Evolutionary conservation across 2,888 invertebrate genomes (phyloP).

Genomic region (Gymnoscelis rufifasciata): DNA sequence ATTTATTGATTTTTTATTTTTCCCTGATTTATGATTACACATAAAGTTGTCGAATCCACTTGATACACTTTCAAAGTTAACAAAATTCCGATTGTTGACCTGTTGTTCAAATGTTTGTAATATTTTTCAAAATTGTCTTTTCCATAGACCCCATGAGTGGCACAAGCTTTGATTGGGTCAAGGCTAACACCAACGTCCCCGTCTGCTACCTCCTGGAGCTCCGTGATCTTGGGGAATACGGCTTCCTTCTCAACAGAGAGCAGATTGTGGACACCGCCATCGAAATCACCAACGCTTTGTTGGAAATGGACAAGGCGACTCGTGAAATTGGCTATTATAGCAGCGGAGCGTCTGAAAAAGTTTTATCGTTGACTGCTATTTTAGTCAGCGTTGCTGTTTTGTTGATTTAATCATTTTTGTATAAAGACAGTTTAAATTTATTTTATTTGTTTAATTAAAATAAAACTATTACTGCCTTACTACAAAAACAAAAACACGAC

Average conservation of each 20-base stretch:
- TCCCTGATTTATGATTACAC: no score
- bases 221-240: conserved; percentile 76
- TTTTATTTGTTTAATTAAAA: background rate
- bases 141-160: conserved; percentile 71
- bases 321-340: conserved; percentile 45
- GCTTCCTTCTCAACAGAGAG: conserved; percentile 76
- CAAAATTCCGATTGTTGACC: no score
- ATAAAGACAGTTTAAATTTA: background rate
- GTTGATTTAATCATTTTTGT: background rate
- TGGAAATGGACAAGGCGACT: conserved; percentile 61
- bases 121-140: background rate
- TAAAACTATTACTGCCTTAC: no score
- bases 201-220: conserved; percentile 81
- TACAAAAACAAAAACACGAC: no score
- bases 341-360: conserved; percentile 25
- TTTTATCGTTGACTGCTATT: conserved; percentile 34
- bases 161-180: conserved; percentile 79
- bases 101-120: no score
- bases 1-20: no score
- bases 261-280: conserved; percentile 76
- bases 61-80: no score
- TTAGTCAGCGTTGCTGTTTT: conserved; percentile 28
- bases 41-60: no score
- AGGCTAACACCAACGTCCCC: conserved; percentile 67
- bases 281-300: conserved; percentile 80